Evolutionary conservation across 2,888 invertebrate species (phyloP), one percentile per base, ranked within the genome.

Genomic region (Dolichomitus sp.): DNA sequence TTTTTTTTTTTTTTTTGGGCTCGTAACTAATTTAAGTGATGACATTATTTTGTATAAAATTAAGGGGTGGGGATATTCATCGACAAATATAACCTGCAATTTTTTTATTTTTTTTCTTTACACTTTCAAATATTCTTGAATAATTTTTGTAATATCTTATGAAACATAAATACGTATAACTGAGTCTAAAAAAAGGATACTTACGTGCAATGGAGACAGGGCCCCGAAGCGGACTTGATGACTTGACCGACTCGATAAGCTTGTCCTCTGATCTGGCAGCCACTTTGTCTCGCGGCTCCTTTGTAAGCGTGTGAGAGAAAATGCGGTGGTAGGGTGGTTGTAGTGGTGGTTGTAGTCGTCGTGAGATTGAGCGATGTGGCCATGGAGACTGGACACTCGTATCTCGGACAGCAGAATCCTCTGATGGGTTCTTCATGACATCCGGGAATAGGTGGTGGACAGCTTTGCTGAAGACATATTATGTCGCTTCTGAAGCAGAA

Each of bases 401-500:
- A 99, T 90, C 98, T 95, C 68, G 98, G 98, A 94, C 98, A 99
- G 93, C 98, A 99, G 96, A 98, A 98, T 27, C 98, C 98, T 93
- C 96, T 96, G 89, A 99, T 98, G 19, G 98, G 97, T 94, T 98
- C 98, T 93, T 98, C 98, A 93, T 97, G 97, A 90, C 98, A 99
- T 79, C 97, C 97, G 68, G 97, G 96, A 89, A 98, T 98, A 52
- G 98, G 98, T 68, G 98, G 98, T 72, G 98, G 98, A 94, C 98
- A 99, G 90, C 98, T 98, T 94, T 99, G 98, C 94, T 98, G 98
- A 86, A 98, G 95, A 90, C 98, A 99, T 91, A 99, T 98, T 89
- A 99, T 98, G 92, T 98, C 98, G 93, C 98, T 98, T 94, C 98
- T 96, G 95, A 98, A 99, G 95, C 98, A 99, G 96, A 99, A 98